Evolutionary conservation across 2,888 invertebrate genomes (phyloP), one percentile per base, ranked within the genome.

Genomic region (Heteropelma amictum): DNA sequence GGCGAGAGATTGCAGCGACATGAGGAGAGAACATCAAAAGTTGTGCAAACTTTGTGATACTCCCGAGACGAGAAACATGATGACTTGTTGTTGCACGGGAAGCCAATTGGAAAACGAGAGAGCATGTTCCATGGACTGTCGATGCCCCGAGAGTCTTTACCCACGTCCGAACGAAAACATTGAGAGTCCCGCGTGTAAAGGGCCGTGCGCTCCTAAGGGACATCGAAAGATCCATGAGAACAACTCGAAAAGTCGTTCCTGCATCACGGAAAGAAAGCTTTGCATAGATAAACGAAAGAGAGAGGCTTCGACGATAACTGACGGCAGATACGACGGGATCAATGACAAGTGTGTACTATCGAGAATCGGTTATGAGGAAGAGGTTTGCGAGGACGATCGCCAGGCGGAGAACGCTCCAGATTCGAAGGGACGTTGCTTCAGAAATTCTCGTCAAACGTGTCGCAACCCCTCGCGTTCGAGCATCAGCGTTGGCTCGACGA

Each of bases 131-230:
- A 10, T 60, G 2, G 65, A 75, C 26, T 75, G 77, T 54, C 65
- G 68, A 17, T 78, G 77, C 67, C 78, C 77, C 1, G 77, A 72
- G 61, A 75, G 69, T 60, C 56, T 58, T 28, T 45, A 64, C n/a
- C 6, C 42, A 4, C 30, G 17, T 8, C 19, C 26, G n/a, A 53
- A 21, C 10, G 33, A 21, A 30, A 56, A 23, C 12, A 30, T 47
- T 2, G 56, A 42, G 12, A 69, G 5, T 51, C n/a, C 63, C 2
- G 45, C 42, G n/a, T 73, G 42, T 28, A 47, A 42, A 23, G 56
- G 26, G 7, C 33, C n/a, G 1, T 65, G 51, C 19, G 45, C 26
- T 17, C 56, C 58, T 8, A 23, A 10, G 26, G 45, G 17, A 12
- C 17, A 45, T 26, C n/a, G 28, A 12, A 49, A 45, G 26, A 26